Base-by-base conservation (phyloP, 1,140 invertebrate genomes). In the Lepeophtheirus salmonis region DNA sequence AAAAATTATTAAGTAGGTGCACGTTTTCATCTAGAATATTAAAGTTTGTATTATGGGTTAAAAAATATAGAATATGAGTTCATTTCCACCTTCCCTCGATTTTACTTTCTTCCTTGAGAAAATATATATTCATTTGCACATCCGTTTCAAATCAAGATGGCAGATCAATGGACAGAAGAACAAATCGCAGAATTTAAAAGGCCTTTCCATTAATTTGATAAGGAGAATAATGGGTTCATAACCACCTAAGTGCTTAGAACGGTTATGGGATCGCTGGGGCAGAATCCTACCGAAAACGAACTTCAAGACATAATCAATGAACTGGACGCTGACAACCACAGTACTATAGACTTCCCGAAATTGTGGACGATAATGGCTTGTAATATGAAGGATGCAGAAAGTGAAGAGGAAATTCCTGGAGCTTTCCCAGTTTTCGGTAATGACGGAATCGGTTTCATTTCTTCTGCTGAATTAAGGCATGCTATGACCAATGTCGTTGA, bases 281-380 rank as follows among this genome's bases (percentile, higher is more conserved):
- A 98, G 77, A 97, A 98, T 76, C 94, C 95, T 68, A 97, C 95
- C 69, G 95, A 99, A 76, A 92, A 92, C 50, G 95, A 99, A 74
- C 80, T 99, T 48, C 92, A 97, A 73, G 92, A 97, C 74, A 97
- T 98, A 91, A 97, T 98, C 74, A 97, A 98, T 74, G 94, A 98
- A 80, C 92, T 98, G 62, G 95, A 99, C 77, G 91, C 92, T 68
- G 95, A 98, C 75, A 92, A n/a, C n/a, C n/a, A n/a, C n/a, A n/a
- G n/a, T n/a, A n/a, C n/a, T n/a, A n/a, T n/a, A n/a, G n/a, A n/a
- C n/a, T n/a, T n/a, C n/a, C n/a, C n/a, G n/a, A n/a, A n/a, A n/a
- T n/a, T n/a, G n/a, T n/a, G n/a, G n/a, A n/a, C n/a, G n/a, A n/a
- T n/a, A n/a, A n/a, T n/a, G n/a, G n/a, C n/a, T n/a, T n/a, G n/a